Evolutionary conservation across 2,113 vertebrate species (phyloP), one percentile per base, ranked within the genome.

Genomic region (Malurus elegans): DNA sequence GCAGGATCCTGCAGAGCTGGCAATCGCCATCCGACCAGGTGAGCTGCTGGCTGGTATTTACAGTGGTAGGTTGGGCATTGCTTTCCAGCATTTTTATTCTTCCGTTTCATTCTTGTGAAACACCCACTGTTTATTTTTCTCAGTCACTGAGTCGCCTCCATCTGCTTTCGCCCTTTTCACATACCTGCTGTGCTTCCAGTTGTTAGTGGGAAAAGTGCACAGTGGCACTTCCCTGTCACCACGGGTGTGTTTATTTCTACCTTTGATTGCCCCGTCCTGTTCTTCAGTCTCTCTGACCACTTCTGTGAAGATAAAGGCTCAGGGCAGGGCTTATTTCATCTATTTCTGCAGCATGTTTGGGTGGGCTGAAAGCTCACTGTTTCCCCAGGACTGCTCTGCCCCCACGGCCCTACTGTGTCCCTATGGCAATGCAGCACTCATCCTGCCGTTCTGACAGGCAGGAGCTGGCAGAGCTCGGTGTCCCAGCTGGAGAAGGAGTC

Each of bases 311-410:
- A 18, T 58, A 54, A 51, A 38, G 17, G 32, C 36, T 61, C 1
- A 0, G 48, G 12, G 20, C 34, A 66, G 29, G 29, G 15, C 16
- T 81, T 67, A 15, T 2, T 5, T 0, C 0, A 0, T 34, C 24
- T 18, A 72, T 18, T 72, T 71, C 34, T 64, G 19, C 25, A 61
- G 29, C 51, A 18, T 2, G 0, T 14, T 53, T 14, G 10, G 12
- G 10, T 66, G 65, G n/a, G 19, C 42, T 26, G 17, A 57, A 51
- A 50, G 31, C 20, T 88, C 29, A 1, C 34, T 29, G 21, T 34
- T 36, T 57, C 26, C 20, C 19, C 21, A 21, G 50, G 36, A 12
- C 28, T 56, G 31, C 56, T 29, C 50, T 29, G 24, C 44, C 56
- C 20, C 24, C 2, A 0, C 2, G 6, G 29, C 50, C 7, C 1